Conservation (phyloP, 2,888 invertebrate genomes). For the Nineta flava region DNA sequence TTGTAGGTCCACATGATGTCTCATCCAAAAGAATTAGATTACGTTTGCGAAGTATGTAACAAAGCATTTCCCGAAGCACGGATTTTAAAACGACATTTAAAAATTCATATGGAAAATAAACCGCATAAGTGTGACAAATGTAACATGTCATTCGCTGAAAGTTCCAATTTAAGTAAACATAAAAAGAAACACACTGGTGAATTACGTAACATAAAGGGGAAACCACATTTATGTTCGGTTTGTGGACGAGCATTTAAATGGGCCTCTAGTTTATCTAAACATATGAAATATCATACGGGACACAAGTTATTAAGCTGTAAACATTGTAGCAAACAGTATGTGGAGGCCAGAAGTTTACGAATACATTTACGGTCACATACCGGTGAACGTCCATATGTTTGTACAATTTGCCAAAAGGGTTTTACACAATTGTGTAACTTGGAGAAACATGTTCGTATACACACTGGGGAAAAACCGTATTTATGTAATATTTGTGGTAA, state of each 20-base stretch:
- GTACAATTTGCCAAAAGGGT: slow-evolving; percentile 26
- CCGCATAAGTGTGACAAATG: slow-evolving; percentile 32
- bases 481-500: slow-evolving; percentile 27
- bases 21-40: slow-evolving; percentile 26
- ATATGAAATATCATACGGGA: slow-evolving; percentile 34
- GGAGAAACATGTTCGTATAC: slow-evolving; percentile 28
- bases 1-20: slow-evolving; percentile 27
- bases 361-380: slow-evolving; percentile 30
- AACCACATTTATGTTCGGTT: slow-evolving; percentile 29
- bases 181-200: slow-evolving; percentile 33
- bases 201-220: slow-evolving; percentile 28
- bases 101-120: slow-evolving; percentile 30
- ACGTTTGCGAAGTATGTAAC: slow-evolving; percentile 25
- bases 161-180: slow-evolving; percentile 32
- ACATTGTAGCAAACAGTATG: slow-evolving; percentile 31
- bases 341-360: slow-evolving; percentile 28
- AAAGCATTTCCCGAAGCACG: slow-evolving; percentile 28
- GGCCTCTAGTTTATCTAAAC: slow-evolving; percentile 32
- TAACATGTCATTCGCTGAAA: slow-evolving; percentile 32
- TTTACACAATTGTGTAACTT: slow-evolving; percentile 29
- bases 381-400: slow-evolving; percentile 28
- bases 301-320: slow-evolving; percentile 30
- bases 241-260: slow-evolving; percentile 33
- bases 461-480: slow-evolving; percentile 29
- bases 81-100: slow-evolving; percentile 28